Evolutionary conservation across 2,797 vertebrate genomes (phyloP).

Genomic region (Danionella dracula): DNA sequence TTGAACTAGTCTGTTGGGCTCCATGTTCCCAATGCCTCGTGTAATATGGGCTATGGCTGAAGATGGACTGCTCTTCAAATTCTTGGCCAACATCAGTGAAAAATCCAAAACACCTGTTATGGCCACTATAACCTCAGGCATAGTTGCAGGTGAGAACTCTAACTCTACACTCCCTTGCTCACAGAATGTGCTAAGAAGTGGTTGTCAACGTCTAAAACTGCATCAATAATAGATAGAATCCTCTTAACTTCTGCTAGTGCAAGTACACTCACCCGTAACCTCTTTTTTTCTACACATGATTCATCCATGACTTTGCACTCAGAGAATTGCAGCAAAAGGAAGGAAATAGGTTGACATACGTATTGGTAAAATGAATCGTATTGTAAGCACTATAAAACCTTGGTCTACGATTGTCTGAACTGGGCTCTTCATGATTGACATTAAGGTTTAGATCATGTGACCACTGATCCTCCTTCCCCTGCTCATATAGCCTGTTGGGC

Average conservation of each 20-base stretch:
- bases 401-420: background rate
- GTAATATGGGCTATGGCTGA: constrained; percentile 97
- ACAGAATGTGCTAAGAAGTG: background rate
- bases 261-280: background rate
- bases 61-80: constrained; percentile 90
- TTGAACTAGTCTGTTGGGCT: constrained; percentile 80
- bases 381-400: background rate
- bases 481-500: constrained; percentile 62
- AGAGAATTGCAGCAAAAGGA: background rate
- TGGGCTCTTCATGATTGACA: background rate
- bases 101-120: constrained; percentile 88
- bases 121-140: constrained; percentile 84
- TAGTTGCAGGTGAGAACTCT: constrained; percentile 79
- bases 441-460: background rate
- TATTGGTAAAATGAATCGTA: too few species aligned
- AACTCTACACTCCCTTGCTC: constrained; percentile 20
- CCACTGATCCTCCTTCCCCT: background rate
- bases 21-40: constrained; percentile 97
- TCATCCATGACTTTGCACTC: background rate
- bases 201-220: background rate
- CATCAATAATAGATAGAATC: background rate
- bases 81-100: constrained; percentile 75
- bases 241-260: background rate
- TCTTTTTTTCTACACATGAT: background rate
- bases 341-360: too few species aligned